Conservation (phyloP, 2,797 vertebrate species). For the Sebastes hubbsi region DNA sequence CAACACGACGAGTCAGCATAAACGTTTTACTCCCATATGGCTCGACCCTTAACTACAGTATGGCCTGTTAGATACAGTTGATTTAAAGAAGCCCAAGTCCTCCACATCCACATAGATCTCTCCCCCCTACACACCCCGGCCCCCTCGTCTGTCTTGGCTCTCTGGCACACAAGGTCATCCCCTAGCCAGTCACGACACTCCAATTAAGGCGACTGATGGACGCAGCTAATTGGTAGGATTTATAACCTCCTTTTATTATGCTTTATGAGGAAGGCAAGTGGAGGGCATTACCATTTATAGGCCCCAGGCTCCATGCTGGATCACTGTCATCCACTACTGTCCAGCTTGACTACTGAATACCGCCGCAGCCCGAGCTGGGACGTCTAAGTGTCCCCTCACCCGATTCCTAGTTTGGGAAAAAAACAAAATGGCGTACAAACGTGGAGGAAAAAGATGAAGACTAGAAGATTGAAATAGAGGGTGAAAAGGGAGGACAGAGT, state of each 20-base stretch:
- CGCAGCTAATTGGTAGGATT: conserved; percentile 87
- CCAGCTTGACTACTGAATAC: conserved; percentile 45
- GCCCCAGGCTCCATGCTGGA: conserved; percentile 77
- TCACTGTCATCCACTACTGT: conserved; percentile 69
- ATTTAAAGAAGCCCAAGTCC: conserved; percentile 69
- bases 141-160: conserved; percentile 78
- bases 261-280: conserved; percentile 86
- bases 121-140: conserved; percentile 14
- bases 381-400: conserved; percentile 1
- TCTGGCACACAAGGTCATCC: conserved; percentile 84
- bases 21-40: conserved; percentile 45
- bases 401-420: background rate
- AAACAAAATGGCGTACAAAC: background rate
- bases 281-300: conserved; percentile 87
- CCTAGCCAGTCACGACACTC: conserved; percentile 83
- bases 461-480: background rate
- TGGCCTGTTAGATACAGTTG: conserved; percentile 62
- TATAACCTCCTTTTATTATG: conserved; percentile 86
- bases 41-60: conserved; percentile 54
- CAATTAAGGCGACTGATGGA: conserved; percentile 88
- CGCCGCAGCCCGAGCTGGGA: conserved; percentile 7
- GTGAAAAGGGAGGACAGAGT: conserved; percentile 3
- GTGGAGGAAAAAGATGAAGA: background rate
- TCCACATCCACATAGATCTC: conserved; percentile 68
- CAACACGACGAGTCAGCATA: conserved; percentile 49